Base-by-base conservation (phyloP, 2,888 invertebrate species). In the Lycia hirtaria region DNA sequence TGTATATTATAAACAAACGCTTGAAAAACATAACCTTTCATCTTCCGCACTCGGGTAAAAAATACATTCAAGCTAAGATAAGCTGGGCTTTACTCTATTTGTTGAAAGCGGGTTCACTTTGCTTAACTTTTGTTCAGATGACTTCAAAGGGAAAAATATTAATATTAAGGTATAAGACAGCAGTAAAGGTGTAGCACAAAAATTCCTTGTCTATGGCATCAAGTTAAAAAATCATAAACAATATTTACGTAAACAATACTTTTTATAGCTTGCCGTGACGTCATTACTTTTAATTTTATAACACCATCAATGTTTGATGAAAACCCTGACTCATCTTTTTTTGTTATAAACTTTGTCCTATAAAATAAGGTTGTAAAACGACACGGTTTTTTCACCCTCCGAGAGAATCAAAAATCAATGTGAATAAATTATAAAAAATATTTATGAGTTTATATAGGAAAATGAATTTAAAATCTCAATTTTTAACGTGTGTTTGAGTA, bases 351-450 rank as follows among this genome's bases (percentile, higher is more conserved):
- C 41, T 53, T 53, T 35, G 10, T 7, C 17, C 28, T 17, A 24
- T 45, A 53, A 53, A 53, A 24, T 37, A 12, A 20, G 15, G 41
- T 4, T 44, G 24, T 45, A 33, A 49, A 48, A 53, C 5, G 22
- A 19, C 19, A 15, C 30, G 35, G 35, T 24, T 26, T 55, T 32
- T 54, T 33, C 50, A 33, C 32, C 32, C 9, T 43, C 49, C 17
- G 1, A 5, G 20, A 55, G 37, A 49, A 32, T 26, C 17, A 24
- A 17, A 20, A 43, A 30, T 28, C 28, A 38, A 28, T 50, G 32
- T 37, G 56, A 56, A 56, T 50, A 50, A 49, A 50, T 50, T 44
- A 38, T n/a, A 3, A 44, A 43, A 44, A 44, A 49, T 49, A 55
- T 48, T 41, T 41, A 40, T 9, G 35, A 37, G 55, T 48, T 47